These are phyloP conservation scores for Pseudochaenichthys georgianus DNA, from an alignment of 2,797 vertebrate species.

Conservation along the genomic window DNA sequence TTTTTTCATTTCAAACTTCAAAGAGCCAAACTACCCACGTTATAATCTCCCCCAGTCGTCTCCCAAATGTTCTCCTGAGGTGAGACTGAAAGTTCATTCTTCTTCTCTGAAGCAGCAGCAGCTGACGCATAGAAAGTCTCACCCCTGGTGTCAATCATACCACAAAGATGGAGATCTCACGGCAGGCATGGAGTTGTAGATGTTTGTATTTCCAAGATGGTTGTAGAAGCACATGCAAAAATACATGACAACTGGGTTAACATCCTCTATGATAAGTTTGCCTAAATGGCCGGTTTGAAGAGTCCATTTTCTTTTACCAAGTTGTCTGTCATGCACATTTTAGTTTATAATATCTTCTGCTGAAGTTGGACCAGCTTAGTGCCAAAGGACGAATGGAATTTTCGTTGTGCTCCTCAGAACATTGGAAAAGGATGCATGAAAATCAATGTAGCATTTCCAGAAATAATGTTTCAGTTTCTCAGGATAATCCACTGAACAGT, in stretches of 20 bases:
- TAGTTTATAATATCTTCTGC: too few relatives aligned
- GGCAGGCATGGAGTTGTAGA: neutral
- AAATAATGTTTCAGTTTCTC: neutral
- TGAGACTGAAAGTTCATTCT: neutral
- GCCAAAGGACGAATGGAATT: too few relatives aligned
- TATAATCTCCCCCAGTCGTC: neutral
- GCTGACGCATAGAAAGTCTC: neutral
- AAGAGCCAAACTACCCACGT: neutral
- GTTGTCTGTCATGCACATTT: too few relatives aligned
- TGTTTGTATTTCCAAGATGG: neutral
- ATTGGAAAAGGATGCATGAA: too few relatives aligned
- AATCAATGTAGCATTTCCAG: too few relatives aligned
- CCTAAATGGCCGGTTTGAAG: neutral
- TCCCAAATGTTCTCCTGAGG: neutral
- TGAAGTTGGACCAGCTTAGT: too few relatives aligned
- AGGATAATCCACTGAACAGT: neutral
- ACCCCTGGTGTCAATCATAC: neutral
- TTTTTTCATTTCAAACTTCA: neutral
- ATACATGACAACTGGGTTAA: slow-evolving; percentile 4
- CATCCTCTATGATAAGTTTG: neutral
- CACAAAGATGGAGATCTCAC: neutral
- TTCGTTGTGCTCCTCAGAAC: too few relatives aligned
- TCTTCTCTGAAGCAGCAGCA: neutral
- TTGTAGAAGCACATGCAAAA: neutral
- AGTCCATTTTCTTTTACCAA: neutral